A percentile compares a stretch with the other conserved stretches of the same genome.
phyloP scores from a whole-genome alignment of 2,888 invertebrate genomes.

The Lissocephala sabroskyi region DNA sequence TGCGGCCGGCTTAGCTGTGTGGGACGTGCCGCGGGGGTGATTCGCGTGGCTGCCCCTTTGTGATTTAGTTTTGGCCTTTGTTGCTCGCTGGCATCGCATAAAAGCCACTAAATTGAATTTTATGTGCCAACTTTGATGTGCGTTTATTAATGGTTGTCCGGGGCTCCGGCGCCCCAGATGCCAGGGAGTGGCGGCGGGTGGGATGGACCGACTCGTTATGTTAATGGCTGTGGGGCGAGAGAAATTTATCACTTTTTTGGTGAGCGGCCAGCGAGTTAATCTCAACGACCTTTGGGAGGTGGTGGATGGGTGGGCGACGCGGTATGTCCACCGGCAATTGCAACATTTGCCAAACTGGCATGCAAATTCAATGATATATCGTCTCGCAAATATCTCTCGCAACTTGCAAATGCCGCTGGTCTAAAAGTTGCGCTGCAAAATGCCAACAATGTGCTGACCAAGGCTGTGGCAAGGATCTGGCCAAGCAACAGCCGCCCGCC shows the following conservation, averaged over 20 bases:
- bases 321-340: slow-evolving; percentile 1
- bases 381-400: slow-evolving; percentile 23
- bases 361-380: slow-evolving; percentile 57
- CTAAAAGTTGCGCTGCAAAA: slow-evolving; percentile 20
- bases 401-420: no score
- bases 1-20: slow-evolving; percentile 47
- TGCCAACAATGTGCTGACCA: slow-evolving; percentile 37
- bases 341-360: slow-evolving; percentile 14
- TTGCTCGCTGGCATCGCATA: slow-evolving; percentile 22
- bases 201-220: neutral
- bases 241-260: neutral
- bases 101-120: slow-evolving; percentile 60
- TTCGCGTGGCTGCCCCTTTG: slow-evolving; percentile 21
- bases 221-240: neutral
- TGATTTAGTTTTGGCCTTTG: slow-evolving; percentile 19
- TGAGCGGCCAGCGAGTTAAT: no score
- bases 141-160: slow-evolving; percentile 49
- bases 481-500: no score
- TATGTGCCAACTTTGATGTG: slow-evolving; percentile 58
- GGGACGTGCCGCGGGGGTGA: slow-evolving; percentile 32
- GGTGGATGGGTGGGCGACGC: no score
- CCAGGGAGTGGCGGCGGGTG: neutral
- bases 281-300: no score
- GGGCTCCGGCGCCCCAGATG: neutral
- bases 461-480: no score